Base-by-base conservation (phyloP, 2,113 vertebrate species). In the Galeopterus variegatus region DNA sequence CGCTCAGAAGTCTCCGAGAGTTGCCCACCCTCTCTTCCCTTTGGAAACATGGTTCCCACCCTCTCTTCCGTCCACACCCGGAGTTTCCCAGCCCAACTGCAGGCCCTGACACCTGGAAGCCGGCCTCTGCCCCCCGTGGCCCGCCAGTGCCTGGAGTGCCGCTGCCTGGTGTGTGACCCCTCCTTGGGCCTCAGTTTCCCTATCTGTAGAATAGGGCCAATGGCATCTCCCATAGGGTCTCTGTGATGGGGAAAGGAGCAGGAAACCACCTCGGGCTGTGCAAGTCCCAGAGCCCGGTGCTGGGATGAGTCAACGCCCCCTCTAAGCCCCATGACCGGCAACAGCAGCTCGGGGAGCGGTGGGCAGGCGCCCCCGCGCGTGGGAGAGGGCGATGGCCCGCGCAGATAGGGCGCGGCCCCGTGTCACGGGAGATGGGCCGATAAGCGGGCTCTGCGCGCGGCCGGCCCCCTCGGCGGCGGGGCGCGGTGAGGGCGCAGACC, bases 311-410 rank as follows among this genome's bases (percentile, higher is more conserved):
- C 85, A 79, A 19, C 12, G 23, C 21, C 36, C 80, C 70, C 54
- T 62, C 41, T 36, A 3, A 24, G 21, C 28, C 18, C 26, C 85
- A 15, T 4, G 80, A 24, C 64, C 72, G 15, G 75, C 56, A 36
- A 41, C 36, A 79, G 58, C 33, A 15, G 0, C 1, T 64, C 33
- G 26, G 77, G 80, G 41, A 50, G 92, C 26, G 0, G 94, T 52
- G 88, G 90, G 80, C 26, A 82, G 94, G 86, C 18, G 64, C 88
- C 23, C 75, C 69, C 70, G 80, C 15, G 62, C 33, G 90, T 85
- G 95, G 96, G 93, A 97, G 97, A 97, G 97, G 85, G 89, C 26
- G 97, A 98, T 98, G 96, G 82, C 93, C 89, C 1, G 58, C 8
- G 12, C 89, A 97, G 97, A 98, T 96, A 97, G 88, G 77, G 41